phyloP scores from a whole-genome alignment of 2,888 invertebrate genomes.

The Pimpla rufipes region DNA sequence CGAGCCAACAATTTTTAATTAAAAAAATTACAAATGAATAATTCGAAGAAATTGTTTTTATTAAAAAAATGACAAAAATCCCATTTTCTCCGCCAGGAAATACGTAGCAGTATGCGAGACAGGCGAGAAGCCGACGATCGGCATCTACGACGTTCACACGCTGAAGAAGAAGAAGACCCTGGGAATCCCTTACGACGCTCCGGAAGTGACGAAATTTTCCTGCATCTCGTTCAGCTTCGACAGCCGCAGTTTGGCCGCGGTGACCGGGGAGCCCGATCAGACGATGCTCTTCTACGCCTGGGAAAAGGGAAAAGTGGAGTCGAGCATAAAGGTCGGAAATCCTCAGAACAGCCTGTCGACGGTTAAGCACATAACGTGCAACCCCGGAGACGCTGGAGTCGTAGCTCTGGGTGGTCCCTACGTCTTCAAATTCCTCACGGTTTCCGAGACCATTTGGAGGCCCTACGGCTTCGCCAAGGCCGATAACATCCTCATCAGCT shows the following conservation, averaged over 20 bases:
- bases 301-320: constrained; percentile 93
- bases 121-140: constrained; percentile 89
- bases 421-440: constrained; percentile 91
- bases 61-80: background rate
- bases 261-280: constrained; percentile 95
- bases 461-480: constrained; percentile 94
- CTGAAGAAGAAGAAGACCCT: constrained; percentile 90
- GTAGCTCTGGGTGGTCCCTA: constrained; percentile 89
- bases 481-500: constrained; percentile 91
- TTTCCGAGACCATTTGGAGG: constrained; percentile 92
- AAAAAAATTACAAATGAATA: background rate
- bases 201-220: constrained; percentile 88
- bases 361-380: constrained; percentile 90
- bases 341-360: constrained; percentile 90
- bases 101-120: constrained; percentile 89
- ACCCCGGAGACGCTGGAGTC: constrained; percentile 92
- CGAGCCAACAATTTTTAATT: too few species aligned
- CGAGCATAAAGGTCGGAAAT: constrained; percentile 90
- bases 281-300: constrained; percentile 92
- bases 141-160: constrained; percentile 90
- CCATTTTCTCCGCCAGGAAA: constrained; percentile 86
- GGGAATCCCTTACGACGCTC: constrained; percentile 88
- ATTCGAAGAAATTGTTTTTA: background rate
- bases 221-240: constrained; percentile 93
- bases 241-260: constrained; percentile 92